Base-by-base conservation (phyloP, 2,888 invertebrate species). In the Xylota segnis region DNA sequence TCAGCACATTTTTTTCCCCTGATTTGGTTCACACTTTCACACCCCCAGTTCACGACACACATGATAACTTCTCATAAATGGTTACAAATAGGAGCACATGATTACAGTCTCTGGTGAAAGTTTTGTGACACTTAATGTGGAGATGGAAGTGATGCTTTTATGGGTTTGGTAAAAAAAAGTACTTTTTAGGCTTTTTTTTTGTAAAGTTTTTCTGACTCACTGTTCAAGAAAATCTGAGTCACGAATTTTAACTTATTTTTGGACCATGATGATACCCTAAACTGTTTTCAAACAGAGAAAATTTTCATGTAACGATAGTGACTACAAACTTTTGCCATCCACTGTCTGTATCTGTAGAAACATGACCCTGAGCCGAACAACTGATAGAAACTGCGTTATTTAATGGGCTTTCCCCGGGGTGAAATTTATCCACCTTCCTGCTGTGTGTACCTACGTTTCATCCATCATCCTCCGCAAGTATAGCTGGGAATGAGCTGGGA, bases 281-380 rank as follows among this genome's bases (percentile, higher is more conserved):
- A 23, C 23, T 2, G 23, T 23, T 23, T 23, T 23, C 3, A 2
- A 23, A 23, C 3, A 23, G 23, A 3, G 23, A 2, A 23, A 23
- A 23, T 23, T 1, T 23, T 23, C n/a, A n/a, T n/a, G n/a, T n/a
- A n/a, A n/a, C n/a, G n/a, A n/a, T n/a, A 18, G 34, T 18, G 50
- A n/a, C 23, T 2, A 6, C 14, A 56, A 78, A 71, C 63, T 54
- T 71, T 47, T 9, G 18, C 2, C 23, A 0, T 5, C 7, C 10
- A 77, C 61, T 68, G 77, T 77, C 6, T 23, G 2, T 6, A 16
- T 14, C 58, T 5, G 5, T 5, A 6, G 4, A 23, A 52, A 52
- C 29, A 78, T 63, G 78, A 70, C 78, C 78, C 70, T 78, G 61
- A 70, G 70, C 54, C 43, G 32, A n/a, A n/a, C n/a, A n/a, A 4